Base-by-base conservation (phyloP, 2,797 vertebrate species). In the Trachurus trachurus region DNA sequence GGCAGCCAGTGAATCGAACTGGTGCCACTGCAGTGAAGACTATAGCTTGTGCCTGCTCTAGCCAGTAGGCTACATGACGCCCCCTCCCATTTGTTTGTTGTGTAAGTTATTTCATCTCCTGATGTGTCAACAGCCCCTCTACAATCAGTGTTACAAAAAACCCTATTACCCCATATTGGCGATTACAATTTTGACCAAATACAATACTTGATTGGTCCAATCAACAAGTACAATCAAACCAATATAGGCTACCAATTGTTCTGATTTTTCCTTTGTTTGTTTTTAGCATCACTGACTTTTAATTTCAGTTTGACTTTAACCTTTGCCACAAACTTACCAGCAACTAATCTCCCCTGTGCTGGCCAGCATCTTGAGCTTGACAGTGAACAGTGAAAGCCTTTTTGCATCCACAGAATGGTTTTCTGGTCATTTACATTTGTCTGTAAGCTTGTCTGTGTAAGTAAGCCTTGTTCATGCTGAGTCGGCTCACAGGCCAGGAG, bases 401-500 rank as follows among this genome's bases (percentile, higher is more conserved):
- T 73, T 65, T 58, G 69, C 60, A 77, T 71, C n/a, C 6, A 57
- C 44, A 68, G 12, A 74, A 60, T 37, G 22, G 9, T 68, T 80
- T 78, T 72, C 53, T 58, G 67, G 50, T 56, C 57, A 78, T 87
- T 85, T 78, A 69, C 73, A 85, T 88, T 66, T 61, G 26, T 74
- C 66, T 72, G 58, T 67, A 22, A 87, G 69, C 74, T 58, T 81
- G 74, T 75, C 49, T 42, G 26, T 45, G 34, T 67, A 71, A 71
- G 60, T 74, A 70, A 69, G 79, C 72, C 75, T 52, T 45, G 73
- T 76, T 86, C 80, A 64, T 73, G 89, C 83, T 78, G 88, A 83
- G 82, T 60, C 52, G 19, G 63, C 87, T 76, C 81, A 71, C 70
- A 66, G 85, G 61, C 79, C 60, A 71, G 54, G 26, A 78, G 80